Evolutionary conservation across 2,113 vertebrate species (phyloP).

Genomic region (Thalassarche chlororhynchos): DNA sequence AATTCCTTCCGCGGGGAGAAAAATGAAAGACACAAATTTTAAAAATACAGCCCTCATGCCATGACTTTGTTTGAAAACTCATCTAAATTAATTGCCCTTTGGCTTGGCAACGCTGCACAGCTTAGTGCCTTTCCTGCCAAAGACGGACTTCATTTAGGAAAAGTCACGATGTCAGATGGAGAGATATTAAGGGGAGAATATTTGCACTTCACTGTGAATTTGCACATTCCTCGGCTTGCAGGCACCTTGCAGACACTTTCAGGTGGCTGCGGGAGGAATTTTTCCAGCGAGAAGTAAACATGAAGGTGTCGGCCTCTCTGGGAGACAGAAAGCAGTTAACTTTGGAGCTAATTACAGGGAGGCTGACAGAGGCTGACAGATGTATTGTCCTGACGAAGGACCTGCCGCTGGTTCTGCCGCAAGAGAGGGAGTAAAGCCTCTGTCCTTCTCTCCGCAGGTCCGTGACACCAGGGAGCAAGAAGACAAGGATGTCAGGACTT

Average conservation of each 20-base stretch:
- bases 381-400: not conserved
- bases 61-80: not conserved
- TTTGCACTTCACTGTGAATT: not conserved
- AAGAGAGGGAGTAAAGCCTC: not conserved
- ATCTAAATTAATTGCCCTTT: not conserved
- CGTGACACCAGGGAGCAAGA: not conserved
- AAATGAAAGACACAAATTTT: rapidly evolving
- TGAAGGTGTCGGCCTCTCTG: slow-evolving; percentile 33
- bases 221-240: not conserved
- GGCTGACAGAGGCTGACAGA: slow-evolving; percentile 27
- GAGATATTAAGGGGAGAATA: not conserved
- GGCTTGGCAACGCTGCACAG: not conserved
- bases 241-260: not conserved
- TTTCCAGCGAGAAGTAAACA: not conserved
- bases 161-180: rapidly evolving
- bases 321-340: slow-evolving; percentile 27
- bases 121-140: not conserved
- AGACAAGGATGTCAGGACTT: slow-evolving; percentile 57
- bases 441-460: not conserved
- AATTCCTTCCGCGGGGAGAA: rapidly evolving
- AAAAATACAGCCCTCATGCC: not conserved
- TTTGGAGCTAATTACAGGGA: slow-evolving; percentile 18
- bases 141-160: not conserved
- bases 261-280: not conserved
- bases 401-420: not conserved